Percentiles rank a stretch among this genome's conserved stretches.
These are phyloP conservation scores for Temnopleurus reevesii DNA, from an alignment of 53 echinoderm and acorn worm species.

Conservation along the genomic window DNA sequence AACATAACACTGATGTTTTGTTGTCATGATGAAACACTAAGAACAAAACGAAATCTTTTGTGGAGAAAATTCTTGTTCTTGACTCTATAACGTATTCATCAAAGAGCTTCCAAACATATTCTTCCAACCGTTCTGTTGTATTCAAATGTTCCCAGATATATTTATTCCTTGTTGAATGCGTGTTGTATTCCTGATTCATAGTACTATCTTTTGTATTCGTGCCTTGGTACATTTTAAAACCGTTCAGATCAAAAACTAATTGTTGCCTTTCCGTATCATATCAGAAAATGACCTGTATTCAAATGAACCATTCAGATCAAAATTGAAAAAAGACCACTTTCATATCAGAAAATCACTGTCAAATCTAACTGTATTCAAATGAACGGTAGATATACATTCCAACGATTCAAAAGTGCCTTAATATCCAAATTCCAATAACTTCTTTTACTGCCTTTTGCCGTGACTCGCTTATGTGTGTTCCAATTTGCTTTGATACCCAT, in stretches of 20 bases:
- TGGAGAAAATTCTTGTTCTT: not conserved
- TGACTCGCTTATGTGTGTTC: not conserved
- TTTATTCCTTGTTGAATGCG: not conserved
- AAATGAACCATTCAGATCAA: too few relatives aligned
- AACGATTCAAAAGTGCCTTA: too few relatives aligned
- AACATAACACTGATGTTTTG: too few relatives aligned
- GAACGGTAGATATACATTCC: too few relatives aligned
- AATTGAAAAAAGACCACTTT: too few relatives aligned
- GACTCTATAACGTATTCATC: conserved; percentile 24
- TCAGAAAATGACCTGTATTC: too few relatives aligned
- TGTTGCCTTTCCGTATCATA: not conserved
- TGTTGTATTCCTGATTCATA: not conserved
- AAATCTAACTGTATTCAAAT: not conserved
- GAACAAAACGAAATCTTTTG: not conserved
- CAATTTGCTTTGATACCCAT: not conserved
- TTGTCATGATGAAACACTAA: too few relatives aligned
- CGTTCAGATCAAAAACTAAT: not conserved
- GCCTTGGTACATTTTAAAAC: not conserved
- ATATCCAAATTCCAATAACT: too few relatives aligned
- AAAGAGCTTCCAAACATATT: conserved; percentile 7
- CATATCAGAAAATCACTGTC: not conserved
- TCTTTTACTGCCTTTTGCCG: too few relatives aligned
- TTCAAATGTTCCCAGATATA: not conserved
- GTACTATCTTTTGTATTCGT: not conserved
- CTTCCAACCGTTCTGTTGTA: not conserved